Evolutionary conservation across 2,888 invertebrate species (phyloP), one percentile per base, ranked within the genome.

Genomic region (Patella ulyssiponensis): DNA sequence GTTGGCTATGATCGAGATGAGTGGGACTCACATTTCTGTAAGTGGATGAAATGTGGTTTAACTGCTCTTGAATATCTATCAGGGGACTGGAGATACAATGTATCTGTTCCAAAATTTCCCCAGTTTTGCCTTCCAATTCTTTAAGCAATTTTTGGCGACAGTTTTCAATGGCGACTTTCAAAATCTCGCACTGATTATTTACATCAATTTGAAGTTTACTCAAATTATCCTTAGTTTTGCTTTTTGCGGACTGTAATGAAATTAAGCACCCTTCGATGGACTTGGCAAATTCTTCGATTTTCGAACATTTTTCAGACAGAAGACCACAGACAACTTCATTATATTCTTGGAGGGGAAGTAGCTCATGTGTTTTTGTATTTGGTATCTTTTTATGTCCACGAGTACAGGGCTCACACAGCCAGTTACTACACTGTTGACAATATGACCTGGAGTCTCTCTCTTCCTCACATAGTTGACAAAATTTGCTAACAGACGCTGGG

Each of bases 321-420:
- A 78, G 72, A 15, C 64, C 56, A 58, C 78, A 78, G 51, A 78
- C 78, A 53, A 78, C 72, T 12, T 51, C 56, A 52, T 76, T 74
- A 20, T 78, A 76, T n/a, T 78, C 78, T 27, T 75, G 71, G 44
- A 54, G 75, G 14, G 73, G 69, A 54, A 74, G 23, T 33, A 79
- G 70, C 20, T 20, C 14, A 71, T 81, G 81, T 15, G 27, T 23
- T 20, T 71, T 56, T 4, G 83, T 83, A 33, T 79, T 73, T 17
- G 79, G 81, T 12, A 83, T 76, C 44, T 80, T 79, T 3, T 69
- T 52, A 54, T 81, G 81, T 17, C 80, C 77, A 56, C 77, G 78
- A 12, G 78, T 76, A 69, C 83, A 82, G 0, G 69, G 69, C 15
- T 58, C 70, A 74, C 83, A 83, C 17, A 83, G 75, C 83, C 83